Conservation (phyloP, 2,888 invertebrate genomes). For the Rotaria sp. region DNA sequence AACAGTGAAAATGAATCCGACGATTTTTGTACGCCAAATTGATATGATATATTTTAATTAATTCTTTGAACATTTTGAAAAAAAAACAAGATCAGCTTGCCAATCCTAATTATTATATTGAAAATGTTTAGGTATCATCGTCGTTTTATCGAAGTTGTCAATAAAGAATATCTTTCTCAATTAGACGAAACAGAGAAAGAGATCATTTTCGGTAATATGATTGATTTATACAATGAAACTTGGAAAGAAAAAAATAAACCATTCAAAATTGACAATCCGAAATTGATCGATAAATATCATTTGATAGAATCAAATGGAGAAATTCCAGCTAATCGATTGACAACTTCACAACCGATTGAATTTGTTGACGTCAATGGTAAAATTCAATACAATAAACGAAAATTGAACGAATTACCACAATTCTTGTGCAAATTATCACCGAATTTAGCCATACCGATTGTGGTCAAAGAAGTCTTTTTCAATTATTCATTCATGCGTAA, state of each 20-base stretch:
- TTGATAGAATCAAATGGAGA: neutral
- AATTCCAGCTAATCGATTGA: conserved; percentile 27
- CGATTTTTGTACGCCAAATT: no score
- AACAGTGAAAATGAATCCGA: no score
- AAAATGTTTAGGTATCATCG: conserved; percentile 30
- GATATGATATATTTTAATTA: no score
- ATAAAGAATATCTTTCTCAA: neutral
- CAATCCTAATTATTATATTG: no score
- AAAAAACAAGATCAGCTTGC: no score
- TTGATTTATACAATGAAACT: conserved; percentile 36
- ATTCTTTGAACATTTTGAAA: no score
- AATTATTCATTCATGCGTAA: conserved; percentile 35
- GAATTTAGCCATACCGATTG: conserved; percentile 14
- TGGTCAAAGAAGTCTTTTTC: conserved; percentile 31
- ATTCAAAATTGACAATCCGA: conserved; percentile 29
- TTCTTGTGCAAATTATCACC: conserved; percentile 29
- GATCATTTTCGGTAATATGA: conserved; percentile 30
- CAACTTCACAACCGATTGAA: conserved; percentile 30
- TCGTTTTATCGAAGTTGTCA: conserved; percentile 33
- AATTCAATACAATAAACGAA: conserved; percentile 36
- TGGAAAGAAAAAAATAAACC: conserved; percentile 37
- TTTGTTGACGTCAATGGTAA: neutral
- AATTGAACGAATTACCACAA: conserved; percentile 35
- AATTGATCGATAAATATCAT: conserved; percentile 30
- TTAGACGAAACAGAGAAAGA: conserved; percentile 22